phyloP scores from a whole-genome alignment of 2,888 invertebrate genomes.

The Lamellibrachia satsuma region DNA sequence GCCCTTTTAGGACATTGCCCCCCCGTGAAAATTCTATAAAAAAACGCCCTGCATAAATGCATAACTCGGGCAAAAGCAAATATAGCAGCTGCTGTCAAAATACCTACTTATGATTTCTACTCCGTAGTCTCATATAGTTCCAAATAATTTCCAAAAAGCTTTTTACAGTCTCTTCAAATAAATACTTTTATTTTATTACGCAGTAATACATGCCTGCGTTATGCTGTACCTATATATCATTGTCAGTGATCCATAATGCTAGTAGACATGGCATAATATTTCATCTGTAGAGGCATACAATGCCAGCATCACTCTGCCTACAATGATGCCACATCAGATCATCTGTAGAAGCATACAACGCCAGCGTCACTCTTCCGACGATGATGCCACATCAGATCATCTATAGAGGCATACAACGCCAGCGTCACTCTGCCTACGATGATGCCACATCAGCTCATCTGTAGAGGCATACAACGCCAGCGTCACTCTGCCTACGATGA shows the following conservation, averaged over 20 bases:
- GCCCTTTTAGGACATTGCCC: too few species aligned
- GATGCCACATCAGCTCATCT: not conserved
- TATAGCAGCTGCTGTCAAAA: not conserved
- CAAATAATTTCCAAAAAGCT: too few species aligned
- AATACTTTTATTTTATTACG: not conserved
- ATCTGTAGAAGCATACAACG: not conserved
- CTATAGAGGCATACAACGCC: not conserved
- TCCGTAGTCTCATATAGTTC: not conserved
- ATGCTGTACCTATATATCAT: not conserved
- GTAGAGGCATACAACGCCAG: not conserved
- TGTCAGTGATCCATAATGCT: not conserved
- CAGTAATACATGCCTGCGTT: not conserved
- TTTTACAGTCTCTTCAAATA: not conserved
- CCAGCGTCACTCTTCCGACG: not conserved
- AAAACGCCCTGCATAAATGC: too few species aligned
- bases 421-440: not conserved
- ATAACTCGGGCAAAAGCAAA: not conserved
- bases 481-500: not conserved
- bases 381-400: not conserved
- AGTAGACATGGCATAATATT: not conserved
- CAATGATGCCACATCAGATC: not conserved
- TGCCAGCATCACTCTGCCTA: not conserved
- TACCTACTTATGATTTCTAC: not conserved
- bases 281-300: not conserved
- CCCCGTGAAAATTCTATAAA: too few species aligned